phyloP scores from a whole-genome alignment of 2,888 invertebrate genomes.

The Drosophila fungiperda region DNA sequence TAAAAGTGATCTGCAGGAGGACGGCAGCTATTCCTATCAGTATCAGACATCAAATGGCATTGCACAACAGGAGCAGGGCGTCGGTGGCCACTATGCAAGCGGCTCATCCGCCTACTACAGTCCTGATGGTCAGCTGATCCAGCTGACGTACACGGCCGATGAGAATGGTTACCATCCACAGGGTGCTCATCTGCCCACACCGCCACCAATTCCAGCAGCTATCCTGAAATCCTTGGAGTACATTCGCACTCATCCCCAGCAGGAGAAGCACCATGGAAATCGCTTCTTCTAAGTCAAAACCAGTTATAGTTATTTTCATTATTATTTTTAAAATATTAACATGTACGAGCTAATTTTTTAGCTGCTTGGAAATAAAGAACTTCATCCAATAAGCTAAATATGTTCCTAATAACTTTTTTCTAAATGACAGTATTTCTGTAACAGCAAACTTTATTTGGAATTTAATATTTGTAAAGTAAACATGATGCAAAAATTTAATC shows the following conservation, averaged over 20 bases:
- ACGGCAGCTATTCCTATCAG: conserved; percentile 85
- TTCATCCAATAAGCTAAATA: neutral
- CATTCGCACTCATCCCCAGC: conserved; percentile 83
- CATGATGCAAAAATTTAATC: neutral
- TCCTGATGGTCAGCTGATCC: conserved; percentile 86
- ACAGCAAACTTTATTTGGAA: neutral
- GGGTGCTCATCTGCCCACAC: conserved; percentile 85
- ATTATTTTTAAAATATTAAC: conserved; percentile 9
- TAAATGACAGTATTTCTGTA: neutral
- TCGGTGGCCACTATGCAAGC: conserved; percentile 86
- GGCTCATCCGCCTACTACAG: conserved; percentile 87
- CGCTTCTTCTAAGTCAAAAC: conserved; percentile 34
- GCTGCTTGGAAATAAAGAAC: conserved; percentile 47
- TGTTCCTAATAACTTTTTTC: too few species aligned
- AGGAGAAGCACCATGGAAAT: conserved; percentile 70
- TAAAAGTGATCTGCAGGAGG: conserved; percentile 83
- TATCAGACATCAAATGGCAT: conserved; percentile 88
- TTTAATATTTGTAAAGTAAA: neutral
- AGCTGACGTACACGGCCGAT: conserved; percentile 86
- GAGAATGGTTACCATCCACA: conserved; percentile 87
- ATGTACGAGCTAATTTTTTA: conserved; percentile 39
- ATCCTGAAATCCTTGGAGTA: conserved; percentile 82
- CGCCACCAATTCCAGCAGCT: conserved; percentile 83
- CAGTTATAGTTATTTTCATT: conserved; percentile 6
- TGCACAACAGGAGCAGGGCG: conserved; percentile 86